Percentiles rank a stretch among this genome's conserved stretches.
These are phyloP conservation scores for Pseudobourletiella spinata DNA, from an alignment of 1,140 invertebrate species.

Conservation along the genomic window DNA sequence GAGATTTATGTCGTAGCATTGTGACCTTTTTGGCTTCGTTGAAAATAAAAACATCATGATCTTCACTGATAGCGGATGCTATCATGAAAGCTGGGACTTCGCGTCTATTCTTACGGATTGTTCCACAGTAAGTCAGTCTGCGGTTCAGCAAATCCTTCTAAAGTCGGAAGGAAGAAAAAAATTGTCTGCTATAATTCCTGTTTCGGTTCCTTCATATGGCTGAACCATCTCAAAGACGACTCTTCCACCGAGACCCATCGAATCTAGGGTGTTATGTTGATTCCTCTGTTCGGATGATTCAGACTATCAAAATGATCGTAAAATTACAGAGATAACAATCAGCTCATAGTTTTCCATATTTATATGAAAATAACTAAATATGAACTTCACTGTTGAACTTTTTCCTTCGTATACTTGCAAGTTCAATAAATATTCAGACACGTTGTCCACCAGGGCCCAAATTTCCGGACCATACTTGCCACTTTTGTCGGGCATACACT, in stretches of 20 bases:
- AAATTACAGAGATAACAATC: too few species aligned
- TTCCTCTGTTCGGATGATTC: background rate
- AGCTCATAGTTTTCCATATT: too few species aligned
- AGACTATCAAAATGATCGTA: background rate
- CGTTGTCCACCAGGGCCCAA: background rate
- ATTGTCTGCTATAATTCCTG: background rate
- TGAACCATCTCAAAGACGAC: background rate
- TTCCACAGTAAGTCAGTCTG: background rate
- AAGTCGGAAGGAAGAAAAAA: background rate
- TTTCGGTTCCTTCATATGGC: background rate
- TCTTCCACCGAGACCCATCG: background rate
- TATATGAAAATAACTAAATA: too few species aligned
- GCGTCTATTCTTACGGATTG: background rate
- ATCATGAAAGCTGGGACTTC: background rate
- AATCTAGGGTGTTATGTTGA: background rate
- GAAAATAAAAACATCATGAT: background rate
- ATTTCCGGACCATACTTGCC: constrained; percentile 37
- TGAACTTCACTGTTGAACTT: too few species aligned
- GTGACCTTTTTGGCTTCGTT: background rate
- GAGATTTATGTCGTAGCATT: background rate
- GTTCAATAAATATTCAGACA: background rate
- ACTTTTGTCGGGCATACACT: constrained; percentile 40
- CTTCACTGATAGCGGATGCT: too few species aligned
- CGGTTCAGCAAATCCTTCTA: background rate
- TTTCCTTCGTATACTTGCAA: background rate